These are phyloP conservation scores for Gymnocypris eckloni DNA, from an alignment of 2,797 vertebrate genomes.

Conservation along the genomic window DNA sequence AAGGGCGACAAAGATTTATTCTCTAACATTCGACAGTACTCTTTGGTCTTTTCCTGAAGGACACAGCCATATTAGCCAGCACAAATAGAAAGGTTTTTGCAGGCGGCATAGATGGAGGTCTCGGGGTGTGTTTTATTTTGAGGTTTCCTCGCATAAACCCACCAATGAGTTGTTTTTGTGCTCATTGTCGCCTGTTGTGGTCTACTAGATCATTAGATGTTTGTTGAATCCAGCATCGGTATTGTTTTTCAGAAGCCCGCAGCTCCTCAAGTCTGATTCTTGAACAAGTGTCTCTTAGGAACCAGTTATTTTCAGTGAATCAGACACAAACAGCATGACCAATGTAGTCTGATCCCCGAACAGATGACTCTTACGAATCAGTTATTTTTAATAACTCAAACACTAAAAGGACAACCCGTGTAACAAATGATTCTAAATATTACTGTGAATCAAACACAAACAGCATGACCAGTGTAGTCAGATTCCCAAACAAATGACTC, in stretches of 20 bases:
- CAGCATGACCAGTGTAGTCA: too few species aligned
- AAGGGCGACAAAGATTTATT: slow-evolving; percentile 61
- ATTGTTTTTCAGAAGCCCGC: neutral
- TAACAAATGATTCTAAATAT: neutral
- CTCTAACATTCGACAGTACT: slow-evolving; percentile 31
- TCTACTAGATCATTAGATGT: neutral
- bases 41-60: slow-evolving; percentile 54
- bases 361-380: too few species aligned
- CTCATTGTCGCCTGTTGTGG: neutral
- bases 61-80: slow-evolving; percentile 36
- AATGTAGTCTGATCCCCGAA: neutral
- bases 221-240: neutral
- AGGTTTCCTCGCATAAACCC: neutral
- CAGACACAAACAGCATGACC: neutral
- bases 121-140: slow-evolving; percentile 1
- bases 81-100: slow-evolving; percentile 29
- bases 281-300: neutral
- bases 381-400: neutral
- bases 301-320: neutral
- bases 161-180: neutral
- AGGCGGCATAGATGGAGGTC: slow-evolving; percentile 2
- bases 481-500: too few species aligned
- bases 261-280: neutral
- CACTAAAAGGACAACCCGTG: neutral
- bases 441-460: too few species aligned